Evolutionary conservation across 2,888 invertebrate species (phyloP).

Genomic region (Augiades crinisus): DNA sequence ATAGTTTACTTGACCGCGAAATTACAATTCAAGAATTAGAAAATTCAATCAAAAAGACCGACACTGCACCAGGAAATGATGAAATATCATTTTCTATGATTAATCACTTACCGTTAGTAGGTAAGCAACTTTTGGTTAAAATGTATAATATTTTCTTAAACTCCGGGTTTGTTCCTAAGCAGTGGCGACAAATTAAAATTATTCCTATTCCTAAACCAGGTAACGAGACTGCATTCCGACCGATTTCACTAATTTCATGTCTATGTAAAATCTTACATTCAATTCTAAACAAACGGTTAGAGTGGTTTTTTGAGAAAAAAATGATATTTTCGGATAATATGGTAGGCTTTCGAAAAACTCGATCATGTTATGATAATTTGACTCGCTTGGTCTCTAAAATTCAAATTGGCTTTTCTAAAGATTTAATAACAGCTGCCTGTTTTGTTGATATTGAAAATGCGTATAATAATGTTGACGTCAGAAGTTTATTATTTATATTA

Average conservation of each 20-base stretch:
- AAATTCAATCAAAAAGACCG: conserved; percentile 24
- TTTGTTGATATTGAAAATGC: conserved; percentile 40
- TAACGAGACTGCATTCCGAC: conserved; percentile 7
- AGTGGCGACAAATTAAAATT: conserved; percentile 23
- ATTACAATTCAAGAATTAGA: conserved; percentile 26
- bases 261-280: conserved; percentile 33
- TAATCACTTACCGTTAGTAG: conserved; percentile 18
- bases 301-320: conserved; percentile 32
- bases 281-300: conserved; percentile 30
- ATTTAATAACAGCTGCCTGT: conserved; percentile 29
- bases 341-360: conserved; percentile 28
- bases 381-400: conserved; percentile 20
- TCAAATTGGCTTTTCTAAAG: conserved; percentile 32
- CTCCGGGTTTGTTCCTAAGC: conserved; percentile 14
- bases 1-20: conserved; percentile 5
- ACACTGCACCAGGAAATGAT: conserved; percentile 26
- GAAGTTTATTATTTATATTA: conserved; percentile 24
- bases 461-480: conserved; percentile 36
- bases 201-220: conserved; percentile 22
- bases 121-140: conserved; percentile 20
- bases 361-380: conserved; percentile 29
- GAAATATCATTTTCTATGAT: conserved; percentile 31
- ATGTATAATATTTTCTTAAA: conserved; percentile 22
- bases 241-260: conserved; percentile 31
- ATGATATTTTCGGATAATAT: conserved; percentile 16